Evolutionary conservation across 2,113 vertebrate species (phyloP).

Genomic region (Thymallus thymallus): DNA sequence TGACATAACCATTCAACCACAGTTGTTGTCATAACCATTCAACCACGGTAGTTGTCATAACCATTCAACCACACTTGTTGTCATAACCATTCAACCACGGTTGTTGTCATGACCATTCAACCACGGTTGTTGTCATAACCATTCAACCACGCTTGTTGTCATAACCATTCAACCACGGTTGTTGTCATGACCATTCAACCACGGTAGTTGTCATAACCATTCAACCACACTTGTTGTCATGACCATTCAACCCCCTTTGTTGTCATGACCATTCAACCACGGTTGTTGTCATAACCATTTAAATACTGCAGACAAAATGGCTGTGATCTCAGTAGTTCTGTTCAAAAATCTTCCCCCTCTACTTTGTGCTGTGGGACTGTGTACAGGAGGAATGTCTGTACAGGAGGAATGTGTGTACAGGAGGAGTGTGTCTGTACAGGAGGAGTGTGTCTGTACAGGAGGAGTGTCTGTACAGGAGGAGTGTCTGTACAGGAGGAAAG

Average conservation of each 20-base stretch:
- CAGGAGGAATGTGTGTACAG: no score
- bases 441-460: no score
- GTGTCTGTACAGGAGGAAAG: no score
- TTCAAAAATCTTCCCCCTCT: neutral
- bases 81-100: constrained; percentile 42
- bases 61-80: constrained; percentile 45
- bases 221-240: constrained; percentile 55
- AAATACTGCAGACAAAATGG: no score
- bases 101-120: constrained; percentile 49
- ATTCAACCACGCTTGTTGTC: constrained; percentile 48
- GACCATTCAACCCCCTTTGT: constrained; percentile 45
- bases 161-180: constrained; percentile 42
- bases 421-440: no score
- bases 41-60: constrained; percentile 55
- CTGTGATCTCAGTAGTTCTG: no score
- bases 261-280: constrained; percentile 44
- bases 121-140: constrained; percentile 50
- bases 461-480: no score
- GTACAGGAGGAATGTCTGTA: constrained; percentile 34
- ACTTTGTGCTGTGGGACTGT: neutral
- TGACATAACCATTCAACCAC: constrained; percentile 45
- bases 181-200: constrained; percentile 47
- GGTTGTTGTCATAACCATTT: constrained; percentile 48
- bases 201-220: constrained; percentile 48
- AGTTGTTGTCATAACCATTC: constrained; percentile 49